These are phyloP conservation scores for Apodemia hepburni DNA, from an alignment of 2,888 invertebrate genomes.

Conservation along the genomic window DNA sequence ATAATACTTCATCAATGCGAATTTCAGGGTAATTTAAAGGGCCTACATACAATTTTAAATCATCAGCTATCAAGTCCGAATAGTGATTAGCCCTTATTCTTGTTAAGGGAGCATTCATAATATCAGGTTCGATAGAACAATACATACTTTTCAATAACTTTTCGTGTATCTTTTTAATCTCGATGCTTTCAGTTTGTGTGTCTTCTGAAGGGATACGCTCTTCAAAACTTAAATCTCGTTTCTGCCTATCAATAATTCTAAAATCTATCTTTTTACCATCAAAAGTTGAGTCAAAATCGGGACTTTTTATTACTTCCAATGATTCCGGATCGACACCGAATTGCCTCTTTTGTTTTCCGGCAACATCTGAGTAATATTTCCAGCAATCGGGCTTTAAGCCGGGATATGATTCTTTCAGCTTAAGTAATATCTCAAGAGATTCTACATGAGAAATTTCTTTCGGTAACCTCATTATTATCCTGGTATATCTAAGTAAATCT, in stretches of 20 bases:
- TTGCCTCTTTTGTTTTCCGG: constrained; percentile 67
- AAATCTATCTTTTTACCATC: constrained; percentile 53
- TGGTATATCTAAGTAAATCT: constrained; percentile 58
- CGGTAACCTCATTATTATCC: constrained; percentile 58
- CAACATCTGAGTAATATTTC: constrained; percentile 68
- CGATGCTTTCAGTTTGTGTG: constrained; percentile 38
- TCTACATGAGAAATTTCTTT: constrained; percentile 59
- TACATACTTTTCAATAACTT: constrained; percentile 54
- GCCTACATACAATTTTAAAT: constrained; percentile 62
- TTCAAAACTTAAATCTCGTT: constrained; percentile 53
- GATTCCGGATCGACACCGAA: constrained; percentile 69
- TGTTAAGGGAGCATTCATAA: constrained; percentile 50
- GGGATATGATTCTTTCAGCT: constrained; percentile 51
- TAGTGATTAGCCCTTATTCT: constrained; percentile 61
- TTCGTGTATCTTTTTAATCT: constrained; percentile 41
- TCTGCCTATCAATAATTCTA: constrained; percentile 63
- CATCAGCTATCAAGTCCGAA: constrained; percentile 59
- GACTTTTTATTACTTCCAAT: constrained; percentile 55
- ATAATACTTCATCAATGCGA: constrained; percentile 54
- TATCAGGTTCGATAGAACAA: constrained; percentile 48
- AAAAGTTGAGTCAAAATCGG: constrained; percentile 53
- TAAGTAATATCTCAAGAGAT: constrained; percentile 51
- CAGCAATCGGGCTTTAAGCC: constrained; percentile 61
- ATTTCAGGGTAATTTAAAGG: constrained; percentile 61
- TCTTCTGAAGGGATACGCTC: constrained; percentile 37